These are phyloP conservation scores for Chorisops tibialis DNA, from an alignment of 2,888 invertebrate genomes.

Conservation along the genomic window DNA sequence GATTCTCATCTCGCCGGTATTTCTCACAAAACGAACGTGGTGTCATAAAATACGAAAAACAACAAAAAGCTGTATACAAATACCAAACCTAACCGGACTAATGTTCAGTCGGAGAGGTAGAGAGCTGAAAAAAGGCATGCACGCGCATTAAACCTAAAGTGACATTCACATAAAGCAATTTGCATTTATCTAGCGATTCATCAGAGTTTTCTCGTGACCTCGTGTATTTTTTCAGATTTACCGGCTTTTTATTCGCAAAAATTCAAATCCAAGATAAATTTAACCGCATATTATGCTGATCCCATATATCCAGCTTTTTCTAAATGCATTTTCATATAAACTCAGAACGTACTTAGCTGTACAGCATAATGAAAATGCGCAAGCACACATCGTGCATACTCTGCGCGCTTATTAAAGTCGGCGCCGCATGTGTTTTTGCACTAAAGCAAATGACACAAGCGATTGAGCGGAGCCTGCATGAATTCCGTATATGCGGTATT, in stretches of 20 bases:
- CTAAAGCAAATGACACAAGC: neutral
- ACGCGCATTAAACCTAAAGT: conserved; percentile 15
- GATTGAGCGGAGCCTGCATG: neutral
- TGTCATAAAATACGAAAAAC: conserved; percentile 9
- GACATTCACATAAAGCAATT: conserved; percentile 26
- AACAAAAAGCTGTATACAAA: conserved; percentile 14
- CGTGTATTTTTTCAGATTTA: conserved; percentile 21
- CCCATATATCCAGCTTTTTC: conserved; percentile 1
- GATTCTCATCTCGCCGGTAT: conserved; percentile 18
- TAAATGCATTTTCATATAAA: neutral
- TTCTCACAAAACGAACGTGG: conserved; percentile 16
- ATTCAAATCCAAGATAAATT: neutral
- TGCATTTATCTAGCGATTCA: conserved; percentile 29
- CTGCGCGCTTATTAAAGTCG: too few species aligned
- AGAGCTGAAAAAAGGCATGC: neutral
- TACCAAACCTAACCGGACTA: conserved; percentile 15
- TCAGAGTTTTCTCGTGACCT: conserved; percentile 22
- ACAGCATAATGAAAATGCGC: neutral
- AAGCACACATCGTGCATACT: too few species aligned
- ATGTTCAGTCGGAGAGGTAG: conserved; percentile 12
- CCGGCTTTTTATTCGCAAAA: conserved; percentile 7
- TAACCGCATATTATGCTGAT: neutral
- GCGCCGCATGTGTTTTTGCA: conserved; percentile 9
- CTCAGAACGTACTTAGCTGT: neutral
- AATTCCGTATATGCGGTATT: neutral